Conservation (phyloP, 2,113 vertebrate genomes). For the Syrrhaptes paradoxus region DNA sequence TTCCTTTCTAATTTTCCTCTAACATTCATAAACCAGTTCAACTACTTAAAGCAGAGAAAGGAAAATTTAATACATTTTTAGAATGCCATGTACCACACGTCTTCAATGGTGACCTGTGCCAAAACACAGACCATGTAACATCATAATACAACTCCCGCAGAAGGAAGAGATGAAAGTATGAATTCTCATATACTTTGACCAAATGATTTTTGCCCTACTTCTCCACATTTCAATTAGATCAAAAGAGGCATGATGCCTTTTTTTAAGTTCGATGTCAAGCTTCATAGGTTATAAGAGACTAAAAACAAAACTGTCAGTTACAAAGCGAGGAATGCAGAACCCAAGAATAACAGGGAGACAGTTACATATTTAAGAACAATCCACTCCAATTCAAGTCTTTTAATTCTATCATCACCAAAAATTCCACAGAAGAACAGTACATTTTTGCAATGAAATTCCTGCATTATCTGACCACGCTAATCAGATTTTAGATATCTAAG, state of each 20-base stretch:
- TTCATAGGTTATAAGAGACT: neutral
- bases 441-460: neutral
- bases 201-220: conserved; percentile 19
- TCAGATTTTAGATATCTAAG: neutral
- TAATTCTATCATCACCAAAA: neutral
- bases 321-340: neutral
- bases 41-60: neutral
- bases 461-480: neutral
- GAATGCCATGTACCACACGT: neutral
- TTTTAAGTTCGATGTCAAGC: conserved; percentile 19
- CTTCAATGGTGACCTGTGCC: neutral
- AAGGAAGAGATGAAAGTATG: neutral
- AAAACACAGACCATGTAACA: neutral
- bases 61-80: neutral
- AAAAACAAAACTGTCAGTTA: conserved; percentile 9
- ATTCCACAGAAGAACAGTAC: neutral
- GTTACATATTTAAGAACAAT: neutral
- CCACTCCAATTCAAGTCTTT: neutral
- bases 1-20: neutral
- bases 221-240: conserved; percentile 7
- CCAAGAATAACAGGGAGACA: neutral
- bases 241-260: neutral
- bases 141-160: neutral
- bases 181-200: neutral
- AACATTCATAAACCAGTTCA: neutral